A percentile compares a stretch with the other conserved stretches of the same genome.
phyloP scores from a whole-genome alignment of 2,113 vertebrate species.

The Rattus rattus region DNA sequence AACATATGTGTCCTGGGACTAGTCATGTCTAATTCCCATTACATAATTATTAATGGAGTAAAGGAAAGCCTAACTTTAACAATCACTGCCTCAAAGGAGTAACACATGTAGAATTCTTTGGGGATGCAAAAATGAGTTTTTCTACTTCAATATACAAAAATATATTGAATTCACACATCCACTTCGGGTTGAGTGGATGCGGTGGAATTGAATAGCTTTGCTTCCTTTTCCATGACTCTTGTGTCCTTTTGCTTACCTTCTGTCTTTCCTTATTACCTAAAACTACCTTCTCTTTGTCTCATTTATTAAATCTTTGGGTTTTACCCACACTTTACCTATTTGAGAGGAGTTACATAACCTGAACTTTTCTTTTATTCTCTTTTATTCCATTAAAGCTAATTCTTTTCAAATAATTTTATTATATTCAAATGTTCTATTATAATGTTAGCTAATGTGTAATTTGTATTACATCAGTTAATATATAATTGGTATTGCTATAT shows the following conservation, averaged over 20 bases:
- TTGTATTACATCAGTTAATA: not conserved
- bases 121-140: not conserved
- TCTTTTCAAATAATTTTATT: not conserved
- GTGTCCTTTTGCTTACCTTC: not conserved
- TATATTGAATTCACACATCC: not conserved
- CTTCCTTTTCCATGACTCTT: not conserved
- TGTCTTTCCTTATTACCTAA: not conserved
- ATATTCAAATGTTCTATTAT: too few relatives aligned
- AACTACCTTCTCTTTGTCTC: not conserved
- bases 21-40: not conserved
- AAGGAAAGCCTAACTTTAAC: not conserved
- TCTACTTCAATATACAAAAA: not conserved
- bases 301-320: not conserved
- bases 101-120: not conserved
- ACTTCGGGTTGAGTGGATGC: not conserved
- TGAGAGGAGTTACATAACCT: not conserved
- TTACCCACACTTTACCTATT: not conserved
- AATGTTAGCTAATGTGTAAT: not conserved
- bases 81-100: not conserved
- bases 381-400: not conserved
- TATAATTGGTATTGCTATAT: not conserved
- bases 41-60: not conserved
- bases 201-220: not conserved
- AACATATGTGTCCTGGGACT: not conserved
- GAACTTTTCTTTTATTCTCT: not conserved